Base-by-base conservation (phyloP, 2,113 vertebrate species). In the Formicarius rufipectus region DNA sequence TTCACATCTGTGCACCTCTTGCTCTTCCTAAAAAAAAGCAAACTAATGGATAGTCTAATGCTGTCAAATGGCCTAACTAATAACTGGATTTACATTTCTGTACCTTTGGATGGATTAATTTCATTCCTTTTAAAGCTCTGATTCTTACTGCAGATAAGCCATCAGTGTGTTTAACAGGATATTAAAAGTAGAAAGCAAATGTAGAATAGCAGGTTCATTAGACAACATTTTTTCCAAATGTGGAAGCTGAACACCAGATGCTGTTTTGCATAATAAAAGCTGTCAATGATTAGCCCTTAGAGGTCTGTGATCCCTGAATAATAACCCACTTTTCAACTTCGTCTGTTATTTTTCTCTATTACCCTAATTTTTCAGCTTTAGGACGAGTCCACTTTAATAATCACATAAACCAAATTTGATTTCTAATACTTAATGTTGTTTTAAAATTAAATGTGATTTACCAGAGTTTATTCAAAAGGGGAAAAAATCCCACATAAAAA, bases 201-300 rank as follows among this genome's bases (percentile, higher is more conserved):
- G 47, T 72, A 77, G 79, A 92, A 95, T 88, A 94, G 82, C 63
- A 92, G 75, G 55, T 94, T 96, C 93, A 92, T 96, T 96, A 97
- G 90, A 94, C 85, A 90, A 63, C 64, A 90, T n/a, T 96, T 92
- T 88, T 91, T 75, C 79, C 68, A 86, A 96, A 92, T 81, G 85
- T 88, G 76, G 75, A 96, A 95, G 47, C 88, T 75, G 93, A 96
- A 87, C 93, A 75, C 88, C 96, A 97, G 93, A 96, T 97, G 95
- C 88, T n/a, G 5, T 93, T 97, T 96, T 94, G 76, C 96, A 96
- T 97, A 95, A 97, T 90, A 96, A 97, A 97, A 90, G 95, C 87
- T 93, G 79, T 63, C 78, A 94, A 67, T 88, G 84, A 92, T 96
- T 96, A 93, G 78, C 92, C 60, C 76, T 94, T 88, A 90, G 80